Conservation (phyloP, 1,140 invertebrate species). For the Papilio helenus region DNA sequence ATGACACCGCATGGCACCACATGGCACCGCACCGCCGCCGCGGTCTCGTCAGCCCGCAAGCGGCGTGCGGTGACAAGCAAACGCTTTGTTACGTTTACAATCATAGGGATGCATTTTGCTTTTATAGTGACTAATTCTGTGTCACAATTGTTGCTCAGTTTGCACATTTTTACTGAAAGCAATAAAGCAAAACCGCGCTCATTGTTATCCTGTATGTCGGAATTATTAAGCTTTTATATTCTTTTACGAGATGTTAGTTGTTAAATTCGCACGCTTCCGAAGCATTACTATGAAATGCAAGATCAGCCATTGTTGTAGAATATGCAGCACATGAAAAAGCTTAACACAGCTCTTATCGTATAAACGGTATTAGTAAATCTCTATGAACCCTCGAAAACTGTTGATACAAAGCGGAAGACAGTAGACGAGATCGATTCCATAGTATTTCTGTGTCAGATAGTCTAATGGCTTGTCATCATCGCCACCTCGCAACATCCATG, state of each 20-base stretch:
- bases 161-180: neutral
- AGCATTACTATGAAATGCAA: neutral
- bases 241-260: neutral
- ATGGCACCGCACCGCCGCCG: neutral
- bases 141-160: neutral
- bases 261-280: neutral
- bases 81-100: neutral
- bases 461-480: neutral
- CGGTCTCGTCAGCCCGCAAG: neutral
- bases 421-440: neutral
- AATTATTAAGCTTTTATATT: slow-evolving; percentile 7
- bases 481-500: neutral
- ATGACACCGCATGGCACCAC: neutral
- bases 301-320: neutral
- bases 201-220: neutral
- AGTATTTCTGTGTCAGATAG: neutral
- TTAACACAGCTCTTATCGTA: neutral
- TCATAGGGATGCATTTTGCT: neutral
- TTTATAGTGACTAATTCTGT: neutral
- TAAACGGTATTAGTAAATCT: neutral
- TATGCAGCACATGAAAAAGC: slow-evolving; percentile 3
- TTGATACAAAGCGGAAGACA: neutral
- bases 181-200: neutral
- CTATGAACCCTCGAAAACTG: neutral
- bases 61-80: neutral